These are phyloP conservation scores for Colistium nudipinnis DNA, from an alignment of 2,113 vertebrate genomes.

Conservation along the genomic window DNA sequence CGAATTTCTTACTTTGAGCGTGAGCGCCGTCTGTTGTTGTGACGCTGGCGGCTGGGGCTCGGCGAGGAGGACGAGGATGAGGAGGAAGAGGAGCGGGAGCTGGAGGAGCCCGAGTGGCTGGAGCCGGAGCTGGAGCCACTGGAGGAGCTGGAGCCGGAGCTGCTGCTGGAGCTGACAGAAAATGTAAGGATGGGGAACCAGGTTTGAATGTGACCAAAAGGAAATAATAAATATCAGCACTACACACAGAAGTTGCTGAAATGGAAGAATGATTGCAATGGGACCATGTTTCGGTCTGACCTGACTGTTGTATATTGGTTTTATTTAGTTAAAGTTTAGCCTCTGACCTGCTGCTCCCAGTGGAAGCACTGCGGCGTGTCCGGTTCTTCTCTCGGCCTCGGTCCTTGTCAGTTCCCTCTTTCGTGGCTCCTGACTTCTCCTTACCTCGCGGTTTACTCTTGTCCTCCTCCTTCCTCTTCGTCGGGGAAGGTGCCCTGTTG, in stretches of 20 bases:
- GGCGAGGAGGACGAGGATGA: constrained; percentile 88
- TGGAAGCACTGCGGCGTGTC: constrained; percentile 89
- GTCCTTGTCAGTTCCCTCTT: constrained; percentile 88
- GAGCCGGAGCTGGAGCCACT: constrained; percentile 93
- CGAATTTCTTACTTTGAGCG: constrained; percentile 86
- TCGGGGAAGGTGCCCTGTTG: constrained; percentile 90
- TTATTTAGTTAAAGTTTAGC: background rate
- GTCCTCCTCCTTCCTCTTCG: constrained; percentile 91
- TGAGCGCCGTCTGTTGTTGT: constrained; percentile 91
- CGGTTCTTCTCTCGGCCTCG: constrained; percentile 88
- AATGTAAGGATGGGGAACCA: no score
- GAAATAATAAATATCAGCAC: no score
- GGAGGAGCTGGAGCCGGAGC: constrained; percentile 93
- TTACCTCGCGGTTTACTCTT: constrained; percentile 72
- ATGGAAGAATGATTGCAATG: no score
- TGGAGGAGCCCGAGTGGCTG: constrained; percentile 92
- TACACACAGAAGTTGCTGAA: no score
- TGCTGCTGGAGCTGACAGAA: constrained; percentile 86
- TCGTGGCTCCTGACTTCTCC: constrained; percentile 84
- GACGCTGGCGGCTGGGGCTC: constrained; percentile 87
- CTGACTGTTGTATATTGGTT: no score
- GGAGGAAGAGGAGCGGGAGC: constrained; percentile 90
- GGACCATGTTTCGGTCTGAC: no score
- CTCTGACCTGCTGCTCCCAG: constrained; percentile 89
- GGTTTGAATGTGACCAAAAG: no score